phyloP scores from a whole-genome alignment of 2,888 invertebrate species.

The Pseudoips prasinana region DNA sequence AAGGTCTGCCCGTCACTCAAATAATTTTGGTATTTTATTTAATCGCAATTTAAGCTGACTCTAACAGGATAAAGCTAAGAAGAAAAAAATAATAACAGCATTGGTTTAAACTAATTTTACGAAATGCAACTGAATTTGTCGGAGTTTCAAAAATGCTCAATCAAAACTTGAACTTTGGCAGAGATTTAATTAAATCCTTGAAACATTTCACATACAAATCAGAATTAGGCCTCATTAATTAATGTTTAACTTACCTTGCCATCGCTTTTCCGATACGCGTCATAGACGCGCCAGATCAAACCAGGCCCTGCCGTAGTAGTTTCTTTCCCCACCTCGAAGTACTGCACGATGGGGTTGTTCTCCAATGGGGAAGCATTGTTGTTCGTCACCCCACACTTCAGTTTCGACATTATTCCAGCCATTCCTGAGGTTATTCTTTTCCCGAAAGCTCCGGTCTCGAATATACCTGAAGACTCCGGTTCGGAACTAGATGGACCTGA shows the following conservation, averaged over 20 bases:
- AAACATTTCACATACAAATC: no score
- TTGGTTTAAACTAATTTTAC: no score
- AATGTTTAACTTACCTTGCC: conserved; percentile 86
- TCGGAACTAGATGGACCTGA: conserved; percentile 33
- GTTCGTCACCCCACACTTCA: conserved; percentile 39
- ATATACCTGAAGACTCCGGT: conserved; percentile 23
- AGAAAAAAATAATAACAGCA: no score
- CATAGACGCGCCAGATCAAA: conserved; percentile 95
- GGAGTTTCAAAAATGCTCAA: no score
- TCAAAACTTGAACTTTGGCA: no score
- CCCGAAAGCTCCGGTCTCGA: conserved; percentile 27
- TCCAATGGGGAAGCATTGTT: conserved; percentile 63
- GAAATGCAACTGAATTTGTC: no score
- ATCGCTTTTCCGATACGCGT: conserved; percentile 93
- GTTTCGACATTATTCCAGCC: conserved; percentile 56
- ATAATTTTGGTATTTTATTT: no score
- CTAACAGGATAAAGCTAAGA: no score
- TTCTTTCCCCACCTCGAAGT: conserved; percentile 93
- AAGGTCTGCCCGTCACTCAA: no score
- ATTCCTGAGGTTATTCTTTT: conserved; percentile 40
- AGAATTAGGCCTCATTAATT: no score
- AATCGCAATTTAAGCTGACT: no score
- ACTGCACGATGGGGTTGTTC: conserved; percentile 92
- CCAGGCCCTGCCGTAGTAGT: conserved; percentile 92
- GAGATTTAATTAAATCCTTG: no score